These are phyloP conservation scores for Drosophila triauraria DNA, from an alignment of 1,140 invertebrate species.

Conservation along the genomic window DNA sequence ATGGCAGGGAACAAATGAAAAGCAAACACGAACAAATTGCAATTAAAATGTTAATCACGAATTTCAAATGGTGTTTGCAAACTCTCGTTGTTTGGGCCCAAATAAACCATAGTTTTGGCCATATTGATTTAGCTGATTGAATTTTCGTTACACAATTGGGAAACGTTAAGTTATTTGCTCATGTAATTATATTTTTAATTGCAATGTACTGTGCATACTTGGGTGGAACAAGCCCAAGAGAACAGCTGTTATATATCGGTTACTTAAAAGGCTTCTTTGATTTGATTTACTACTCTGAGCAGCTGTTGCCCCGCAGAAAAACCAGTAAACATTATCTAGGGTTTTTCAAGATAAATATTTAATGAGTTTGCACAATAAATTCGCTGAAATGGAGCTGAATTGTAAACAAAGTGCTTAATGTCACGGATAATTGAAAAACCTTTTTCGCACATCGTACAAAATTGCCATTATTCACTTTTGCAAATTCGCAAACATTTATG, in stretches of 20 bases:
- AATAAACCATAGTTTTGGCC: slow-evolving; percentile 14
- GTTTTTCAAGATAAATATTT: slow-evolving; percentile 9
- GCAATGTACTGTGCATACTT: neutral
- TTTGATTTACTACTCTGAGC: slow-evolving; percentile 16
- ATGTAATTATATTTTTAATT: slow-evolving; percentile 21
- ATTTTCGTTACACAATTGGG: slow-evolving; percentile 16
- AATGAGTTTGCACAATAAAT: slow-evolving; percentile 18
- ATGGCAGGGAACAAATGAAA: slow-evolving; percentile 11
- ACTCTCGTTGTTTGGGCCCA: slow-evolving; percentile 1
- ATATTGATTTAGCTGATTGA: slow-evolving; percentile 37
- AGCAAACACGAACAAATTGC: slow-evolving; percentile 18
- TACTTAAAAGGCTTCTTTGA: slow-evolving; percentile 11
- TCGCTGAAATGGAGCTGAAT: neutral
- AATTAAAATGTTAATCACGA: slow-evolving; percentile 27
- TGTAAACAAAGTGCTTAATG: slow-evolving; percentile 27
- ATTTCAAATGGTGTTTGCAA: slow-evolving; percentile 21
- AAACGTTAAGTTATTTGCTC: slow-evolving; percentile 15
- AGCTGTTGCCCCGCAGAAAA: slow-evolving; percentile 11
- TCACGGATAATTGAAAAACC: slow-evolving; percentile 30
- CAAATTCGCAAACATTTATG: slow-evolving; percentile 45
- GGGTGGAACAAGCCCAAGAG: neutral
- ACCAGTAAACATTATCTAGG: neutral
- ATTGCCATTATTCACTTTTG: slow-evolving; percentile 26
- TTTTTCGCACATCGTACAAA: slow-evolving; percentile 26
- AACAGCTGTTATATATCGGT: slow-evolving; percentile 7